Evolutionary conservation across 2,888 invertebrate species (phyloP), one percentile per base, ranked within the genome.

Genomic region (Pristionchus mayeri): DNA sequence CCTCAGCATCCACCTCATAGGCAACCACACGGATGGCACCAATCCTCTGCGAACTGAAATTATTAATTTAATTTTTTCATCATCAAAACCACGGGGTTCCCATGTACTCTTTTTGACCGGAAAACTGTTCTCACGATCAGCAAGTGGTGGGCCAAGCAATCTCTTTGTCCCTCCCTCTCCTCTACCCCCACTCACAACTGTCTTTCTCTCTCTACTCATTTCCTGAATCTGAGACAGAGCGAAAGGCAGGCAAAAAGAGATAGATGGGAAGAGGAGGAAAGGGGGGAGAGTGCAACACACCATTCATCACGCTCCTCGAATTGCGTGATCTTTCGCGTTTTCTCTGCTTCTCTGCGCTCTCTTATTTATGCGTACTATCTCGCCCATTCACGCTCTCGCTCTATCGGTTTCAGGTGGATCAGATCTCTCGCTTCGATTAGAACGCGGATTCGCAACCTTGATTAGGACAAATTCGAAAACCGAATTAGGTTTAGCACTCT

Each of bases 11-110:
- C 7, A 78, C 76, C 21, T 50, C 48, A 40, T 48, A 48, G 34
- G 76, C 48, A 50, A 78, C 30, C 16, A 78, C 76, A 50, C 76
- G 76, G 16, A 78, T 78, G 27, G 76, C 76, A 18, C 76, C 76
- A 30, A 78, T 78, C 30, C 76, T 48, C 30, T 78, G n/a, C 0
- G 50, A 50, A 3, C 76, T 78, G 50, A 24, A 78, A 78, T 13
- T 48, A 16, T n/a, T 9, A 21, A 54, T 54, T 16, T 16, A 21
- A 13, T 63, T 27, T 18, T 16, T 76, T 30, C n/a, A 37, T 50
- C 24, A 40, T 24, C 11, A 71, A 24, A 11, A 24, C n/a, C 13
- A 7, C 3, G 13, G 44, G 18, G 44, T 71, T 71, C 40, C 7
- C 40, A n/a, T 71, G 67, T 2, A 34, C 71, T 40, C 40, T 71